Conservation (phyloP, 2,797 vertebrate species). For the Sylvia borin region DNA sequence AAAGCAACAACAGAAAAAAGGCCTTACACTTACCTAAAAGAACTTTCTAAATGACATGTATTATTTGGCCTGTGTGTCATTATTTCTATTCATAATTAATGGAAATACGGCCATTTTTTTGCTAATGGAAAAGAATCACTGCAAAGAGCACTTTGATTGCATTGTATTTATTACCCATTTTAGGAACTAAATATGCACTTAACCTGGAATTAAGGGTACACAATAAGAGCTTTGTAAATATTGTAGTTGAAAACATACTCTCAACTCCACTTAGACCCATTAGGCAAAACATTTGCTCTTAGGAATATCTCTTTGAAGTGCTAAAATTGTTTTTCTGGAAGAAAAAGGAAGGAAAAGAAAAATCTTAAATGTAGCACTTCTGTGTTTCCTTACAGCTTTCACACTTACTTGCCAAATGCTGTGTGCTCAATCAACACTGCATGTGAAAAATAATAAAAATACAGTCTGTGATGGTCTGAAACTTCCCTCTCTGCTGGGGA, state of each 20-base stretch:
- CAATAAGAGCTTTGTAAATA: constrained; percentile 36
- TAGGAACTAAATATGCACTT: constrained; percentile 12
- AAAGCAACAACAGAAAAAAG: not conserved
- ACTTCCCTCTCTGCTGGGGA: not conserved
- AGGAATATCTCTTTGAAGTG: not conserved
- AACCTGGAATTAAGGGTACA: constrained; percentile 17
- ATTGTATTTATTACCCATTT: not conserved
- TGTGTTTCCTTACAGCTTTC: not conserved
- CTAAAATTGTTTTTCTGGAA: not conserved
- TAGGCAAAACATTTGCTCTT: not conserved
- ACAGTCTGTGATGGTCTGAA: not conserved
- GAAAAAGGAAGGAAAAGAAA: not conserved
- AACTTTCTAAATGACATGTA: not conserved
- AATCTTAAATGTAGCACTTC: not conserved
- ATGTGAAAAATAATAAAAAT: not conserved
- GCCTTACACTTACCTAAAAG: not conserved
- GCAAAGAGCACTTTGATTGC: constrained; percentile 18
- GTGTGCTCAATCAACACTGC: not conserved
- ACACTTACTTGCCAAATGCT: not conserved
- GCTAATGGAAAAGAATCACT: constrained; percentile 3
- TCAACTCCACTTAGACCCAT: not conserved
- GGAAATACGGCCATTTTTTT: not conserved
- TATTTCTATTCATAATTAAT: constrained; percentile 43
- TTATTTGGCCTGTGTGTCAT: not conserved
- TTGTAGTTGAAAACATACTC: not conserved